Base-by-base conservation (phyloP, 2,888 invertebrate species). In the Altica lythri region DNA sequence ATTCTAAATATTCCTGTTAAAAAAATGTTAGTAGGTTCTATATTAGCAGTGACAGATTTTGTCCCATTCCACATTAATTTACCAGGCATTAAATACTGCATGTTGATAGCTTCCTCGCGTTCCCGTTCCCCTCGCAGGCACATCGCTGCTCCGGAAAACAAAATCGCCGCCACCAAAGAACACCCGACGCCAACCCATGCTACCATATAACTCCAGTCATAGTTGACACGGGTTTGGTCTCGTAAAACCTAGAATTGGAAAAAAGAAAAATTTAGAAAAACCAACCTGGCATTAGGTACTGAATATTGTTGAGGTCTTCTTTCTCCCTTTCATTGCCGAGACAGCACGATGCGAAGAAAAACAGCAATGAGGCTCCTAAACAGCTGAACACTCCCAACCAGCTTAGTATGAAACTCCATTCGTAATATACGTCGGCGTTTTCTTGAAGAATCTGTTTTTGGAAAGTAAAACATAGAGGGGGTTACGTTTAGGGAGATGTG, bases 61-160 rank as follows among this genome's bases (percentile, higher is more conserved):
- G 10, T 47, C 55, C 49, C 42, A 48, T 18, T 14, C 40, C 32
- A 49, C 6, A 49, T 48, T 29, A 70, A 72, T 73, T 77, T 87
- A 93, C 93, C 93, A 81, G 94, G 94, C 94, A 94, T 94, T 81
- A 95, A 85, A 81, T 95, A 95, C 85, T 95, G 95, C 89, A 95
- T 91, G 83, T 95, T 95, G 83, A 94, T 87, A 79, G 93, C 92
- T 80, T 95, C 93, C 79, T 95, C 95, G 78, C 90, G 86, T 80
- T 93, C 93, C 75, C 92, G 85, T 81, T 95, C 95, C 78, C 90
- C 92, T 77, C 92, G 86, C 78, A 95, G 86, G 81, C 95, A 95
- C 80, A 94, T 90, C 76, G 95, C 94, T 73, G 94, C 92, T 76
- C 92, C 92, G 72, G 92, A 91, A 79, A 95, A 89, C 78, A 95